These are phyloP conservation scores for Pteromalus puparum DNA, from an alignment of 1,140 invertebrate species.

Conservation along the genomic window DNA sequence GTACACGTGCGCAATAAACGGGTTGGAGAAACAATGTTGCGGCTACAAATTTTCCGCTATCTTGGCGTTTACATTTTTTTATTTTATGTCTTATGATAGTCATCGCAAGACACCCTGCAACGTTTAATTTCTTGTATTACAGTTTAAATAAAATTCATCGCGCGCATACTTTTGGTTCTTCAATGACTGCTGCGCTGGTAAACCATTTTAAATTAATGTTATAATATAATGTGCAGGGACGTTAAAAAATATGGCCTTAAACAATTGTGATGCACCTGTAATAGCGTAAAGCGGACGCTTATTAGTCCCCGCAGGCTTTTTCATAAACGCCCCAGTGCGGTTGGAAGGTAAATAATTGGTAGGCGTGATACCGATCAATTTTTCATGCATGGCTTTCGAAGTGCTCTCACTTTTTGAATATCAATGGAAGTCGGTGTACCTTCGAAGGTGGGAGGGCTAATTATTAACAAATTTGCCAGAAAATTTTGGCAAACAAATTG, in stretches of 20 bases:
- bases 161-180: background rate
- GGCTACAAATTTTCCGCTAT: background rate
- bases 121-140: no score
- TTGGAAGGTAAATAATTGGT: background rate
- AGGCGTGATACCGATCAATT: background rate
- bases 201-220: no score
- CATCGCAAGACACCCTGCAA: background rate
- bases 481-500: no score
- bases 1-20: background rate
- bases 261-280: background rate
- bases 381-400: background rate
- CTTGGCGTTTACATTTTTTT: background rate
- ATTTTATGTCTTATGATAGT: background rate
- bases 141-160: background rate
- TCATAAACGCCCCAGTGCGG: background rate
- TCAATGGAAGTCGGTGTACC: background rate
- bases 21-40: background rate
- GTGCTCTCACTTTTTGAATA: background rate
- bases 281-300: background rate
- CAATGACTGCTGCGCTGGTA: no score
- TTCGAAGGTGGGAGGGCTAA: background rate
- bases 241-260: background rate
- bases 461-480: background rate
- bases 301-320: conserved; percentile 2
- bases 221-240: no score